Evolutionary conservation across 2,797 vertebrate genomes (phyloP), one percentile per base, ranked within the genome.

Genomic region (Cephalopachus bancanus): DNA sequence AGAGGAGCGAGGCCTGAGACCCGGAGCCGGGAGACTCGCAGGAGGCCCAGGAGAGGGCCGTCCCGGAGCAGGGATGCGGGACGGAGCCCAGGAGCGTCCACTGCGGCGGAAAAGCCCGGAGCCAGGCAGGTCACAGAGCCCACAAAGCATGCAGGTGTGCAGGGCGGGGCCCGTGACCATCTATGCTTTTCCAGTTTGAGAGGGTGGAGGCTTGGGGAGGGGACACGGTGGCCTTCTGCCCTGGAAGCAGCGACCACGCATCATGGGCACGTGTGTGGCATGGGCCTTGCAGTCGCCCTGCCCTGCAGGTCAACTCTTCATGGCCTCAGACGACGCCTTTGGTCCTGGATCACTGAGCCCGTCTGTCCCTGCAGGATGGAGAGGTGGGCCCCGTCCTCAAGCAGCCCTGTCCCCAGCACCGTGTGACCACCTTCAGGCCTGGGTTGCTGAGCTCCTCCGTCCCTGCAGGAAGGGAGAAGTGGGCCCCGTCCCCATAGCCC

Each of bases 331-430:
- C 81, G 97, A 75, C 57, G 67, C 7, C 7, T 44, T 95, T 59
- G 79, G 30, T 88, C 69, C 64, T 62, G 80, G 22, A 83, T 85
- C 37, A 37, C 37, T 37, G 37, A 37, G 37, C 37, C 37, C 62
- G 94, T 93, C 30, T 89, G 75, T 94, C 84, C 83, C 67, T 53
- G 7, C 49, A 76, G 95, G 83, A 78, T 59, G 65, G 75, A 67
- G 19, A 71, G 64, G 67, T 71, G 17, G 17, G n/a, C 60, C 60
- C 60, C 22, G 37, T 37, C 37, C 37, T 37, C 37, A 37, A 37
- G 37, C 37, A 37, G 37, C 37, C 37, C 37, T 37, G 37, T 37
- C 37, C 37, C 37, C 37, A 37, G 37, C 37, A 37, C 37, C 37
- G 37, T 37, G 37, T 37, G 37, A 37, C 37, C 37, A 37, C 37